phyloP scores from a whole-genome alignment of 2,888 invertebrate genomes.

The Dolichopus griseipennis region DNA sequence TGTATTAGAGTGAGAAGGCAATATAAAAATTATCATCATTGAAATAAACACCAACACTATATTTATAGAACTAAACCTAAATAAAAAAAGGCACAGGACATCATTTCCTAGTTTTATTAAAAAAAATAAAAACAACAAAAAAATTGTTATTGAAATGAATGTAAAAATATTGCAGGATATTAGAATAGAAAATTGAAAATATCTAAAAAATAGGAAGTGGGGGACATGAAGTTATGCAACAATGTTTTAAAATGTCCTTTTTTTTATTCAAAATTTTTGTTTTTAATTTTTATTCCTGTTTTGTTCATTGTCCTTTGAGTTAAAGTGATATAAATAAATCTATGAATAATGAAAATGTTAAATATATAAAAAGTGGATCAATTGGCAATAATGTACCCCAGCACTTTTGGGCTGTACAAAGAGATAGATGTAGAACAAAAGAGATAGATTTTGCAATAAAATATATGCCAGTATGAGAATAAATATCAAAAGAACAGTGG shows the following conservation, averaged over 20 bases:
- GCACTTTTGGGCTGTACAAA: too few relatives aligned
- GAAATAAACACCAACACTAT: not conserved
- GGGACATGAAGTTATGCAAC: not conserved
- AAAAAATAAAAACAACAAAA: too few relatives aligned
- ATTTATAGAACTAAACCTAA: not conserved
- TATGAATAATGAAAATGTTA: conserved; percentile 1
- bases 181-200: too few relatives aligned
- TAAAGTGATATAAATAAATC: conserved; percentile 1
- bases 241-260: not conserved
- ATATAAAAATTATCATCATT: not conserved
- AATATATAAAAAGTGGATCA: not conserved
- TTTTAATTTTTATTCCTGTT: too few relatives aligned
- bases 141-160: too few relatives aligned
- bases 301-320: not conserved
- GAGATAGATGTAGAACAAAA: too few relatives aligned
- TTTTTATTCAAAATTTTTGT: not conserved
- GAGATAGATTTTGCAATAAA: too few relatives aligned
- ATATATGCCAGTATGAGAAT: too few relatives aligned
- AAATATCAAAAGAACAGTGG: too few relatives aligned
- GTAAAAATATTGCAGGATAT: too few relatives aligned
- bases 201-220: too few relatives aligned
- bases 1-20: too few relatives aligned
- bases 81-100: not conserved
- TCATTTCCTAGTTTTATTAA: not conserved
- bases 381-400: not conserved